phyloP scores from a whole-genome alignment of 2,888 invertebrate genomes.

The Dynastes maya region DNA sequence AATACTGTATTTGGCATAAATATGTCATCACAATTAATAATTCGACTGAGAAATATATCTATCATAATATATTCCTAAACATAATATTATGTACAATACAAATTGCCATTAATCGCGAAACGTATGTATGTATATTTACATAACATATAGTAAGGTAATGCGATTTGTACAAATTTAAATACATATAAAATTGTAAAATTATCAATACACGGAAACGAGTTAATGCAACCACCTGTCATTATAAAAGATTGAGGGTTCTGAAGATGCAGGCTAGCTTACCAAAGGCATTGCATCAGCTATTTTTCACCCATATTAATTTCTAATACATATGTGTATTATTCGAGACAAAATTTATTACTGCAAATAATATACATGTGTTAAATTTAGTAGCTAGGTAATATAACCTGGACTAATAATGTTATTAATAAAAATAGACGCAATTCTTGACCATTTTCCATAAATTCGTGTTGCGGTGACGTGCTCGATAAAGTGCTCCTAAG shows the following conservation, averaged over 20 bases:
- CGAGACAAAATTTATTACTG: no score
- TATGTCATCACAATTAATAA: slow-evolving; percentile 71
- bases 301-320: background rate
- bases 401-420: no score
- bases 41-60: slow-evolving; percentile 68
- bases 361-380: no score
- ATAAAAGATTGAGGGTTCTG: slow-evolving; percentile 11
- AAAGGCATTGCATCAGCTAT: slow-evolving; percentile 4
- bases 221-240: slow-evolving; percentile 17
- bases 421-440: no score
- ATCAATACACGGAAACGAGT: slow-evolving; percentile 4
- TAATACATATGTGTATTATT: background rate
- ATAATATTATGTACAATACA: slow-evolving; percentile 48
- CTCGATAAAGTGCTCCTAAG: no score
- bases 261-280: background rate
- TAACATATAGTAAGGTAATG: slow-evolving; percentile 37
- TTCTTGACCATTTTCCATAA: no score
- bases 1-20: slow-evolving; percentile 69
- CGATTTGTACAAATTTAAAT: slow-evolving; percentile 46
- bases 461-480: no score
- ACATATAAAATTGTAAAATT: slow-evolving; percentile 18
- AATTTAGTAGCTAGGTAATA: no score
- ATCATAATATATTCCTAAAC: slow-evolving; percentile 56
- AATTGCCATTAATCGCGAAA: slow-evolving; percentile 27
- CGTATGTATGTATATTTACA: slow-evolving; percentile 51